Base-by-base conservation (phyloP, 2,113 vertebrate species). In the Dasypus novemcinctus region DNA sequence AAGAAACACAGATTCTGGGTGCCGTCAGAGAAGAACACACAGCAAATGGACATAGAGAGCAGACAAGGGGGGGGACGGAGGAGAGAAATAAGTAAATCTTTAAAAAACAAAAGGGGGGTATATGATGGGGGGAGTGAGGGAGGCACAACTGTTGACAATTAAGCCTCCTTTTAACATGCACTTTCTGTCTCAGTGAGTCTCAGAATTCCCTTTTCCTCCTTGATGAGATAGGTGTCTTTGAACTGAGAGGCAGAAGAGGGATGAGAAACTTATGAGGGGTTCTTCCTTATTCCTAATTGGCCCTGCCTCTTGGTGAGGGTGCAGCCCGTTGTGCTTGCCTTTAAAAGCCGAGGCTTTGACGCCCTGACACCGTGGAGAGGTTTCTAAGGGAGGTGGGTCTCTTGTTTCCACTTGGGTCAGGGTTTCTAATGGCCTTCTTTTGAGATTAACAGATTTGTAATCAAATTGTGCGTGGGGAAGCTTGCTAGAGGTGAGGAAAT, bases 321-420 rank as follows among this genome's bases (percentile, higher is more conserved):
- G 64, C 0, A 0, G 0, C 63, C 81, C 38, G 7, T 2, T 25
- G 15, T 9, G 17, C 33, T 49, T 5, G 4, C 63, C 68, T 87
- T 96, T 85, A 71, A 92, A 78, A 92, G 71, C 1, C 0, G 11
- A 46, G 25, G 0, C 25, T 54, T 52, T 2, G 4, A 3, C 0
- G 0, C 7, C 3, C 0, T 0, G 3, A 0, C 0, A 0, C 18
- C 17, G 41, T 1, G 2, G 3, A 21, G 10, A 7, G 12, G 11
- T 4, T 0, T 66, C 1, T 29, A 0, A 25, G 9, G 5, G 0
- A 11, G 20, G 25, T 1, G 14, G 38, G 4, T 0, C 1, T 17
- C 1, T 20, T 33, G 13, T 23, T 69, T 57, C 38, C 5, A 38
- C 27, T 86, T 21, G 13, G 36, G 13, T 33, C 29, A 6, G 68